phyloP scores from a whole-genome alignment of 2,797 vertebrate species.

The Sebastes taczanowskii region DNA sequence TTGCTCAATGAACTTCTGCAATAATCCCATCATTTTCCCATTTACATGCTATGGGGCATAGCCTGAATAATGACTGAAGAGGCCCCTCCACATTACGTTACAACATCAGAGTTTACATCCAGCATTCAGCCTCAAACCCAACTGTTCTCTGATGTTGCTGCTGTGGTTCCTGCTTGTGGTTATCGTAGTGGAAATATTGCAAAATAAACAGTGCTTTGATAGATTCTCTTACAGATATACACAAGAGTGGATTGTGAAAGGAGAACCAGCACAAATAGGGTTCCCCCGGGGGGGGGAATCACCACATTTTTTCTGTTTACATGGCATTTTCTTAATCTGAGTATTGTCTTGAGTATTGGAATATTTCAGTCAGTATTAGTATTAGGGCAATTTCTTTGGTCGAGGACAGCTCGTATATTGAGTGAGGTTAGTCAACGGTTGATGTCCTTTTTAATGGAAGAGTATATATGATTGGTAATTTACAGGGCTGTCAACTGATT shows the following conservation, averaged over 20 bases:
- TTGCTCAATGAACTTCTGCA: neutral
- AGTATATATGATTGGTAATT: neutral
- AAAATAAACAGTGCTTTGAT: neutral
- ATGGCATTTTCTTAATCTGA: neutral
- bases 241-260: neutral
- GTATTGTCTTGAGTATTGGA: neutral
- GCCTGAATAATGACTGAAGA: neutral
- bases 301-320: neutral
- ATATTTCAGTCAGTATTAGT: neutral
- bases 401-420: neutral
- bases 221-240: neutral
- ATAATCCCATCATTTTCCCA: neutral
- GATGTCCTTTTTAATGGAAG: neutral
- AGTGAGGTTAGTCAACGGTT: neutral
- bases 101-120: neutral
- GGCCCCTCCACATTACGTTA: neutral
- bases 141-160: neutral
- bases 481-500: neutral
- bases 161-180: neutral
- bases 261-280: neutral
- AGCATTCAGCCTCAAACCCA: neutral
- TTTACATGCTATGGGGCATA: neutral
- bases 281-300: neutral
- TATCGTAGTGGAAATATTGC: neutral
- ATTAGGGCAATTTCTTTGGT: no score